phyloP scores from a whole-genome alignment of 2,888 invertebrate genomes.

The Polia nebulosa region DNA sequence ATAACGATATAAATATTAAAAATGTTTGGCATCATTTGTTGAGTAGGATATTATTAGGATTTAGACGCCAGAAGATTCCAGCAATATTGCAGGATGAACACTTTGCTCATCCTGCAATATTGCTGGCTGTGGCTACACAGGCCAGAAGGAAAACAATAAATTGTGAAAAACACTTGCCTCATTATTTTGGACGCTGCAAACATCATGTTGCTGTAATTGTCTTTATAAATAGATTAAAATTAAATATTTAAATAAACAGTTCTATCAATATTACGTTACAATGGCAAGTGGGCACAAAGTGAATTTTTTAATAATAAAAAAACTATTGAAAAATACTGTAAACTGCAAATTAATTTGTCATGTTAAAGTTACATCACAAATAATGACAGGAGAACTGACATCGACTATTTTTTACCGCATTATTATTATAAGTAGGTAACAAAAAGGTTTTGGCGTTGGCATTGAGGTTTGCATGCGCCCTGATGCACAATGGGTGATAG shows the following conservation, averaged over 20 bases:
- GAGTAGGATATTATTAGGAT: background rate
- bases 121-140: background rate
- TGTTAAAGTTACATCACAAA: constrained; percentile 27
- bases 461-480: background rate
- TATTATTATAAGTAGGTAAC: constrained; percentile 32
- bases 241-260: background rate
- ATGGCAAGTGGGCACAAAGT: constrained; percentile 1
- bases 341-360: constrained; percentile 37
- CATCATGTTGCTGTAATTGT: constrained; percentile 62
- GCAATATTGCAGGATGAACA: background rate
- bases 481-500: background rate
- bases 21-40: background rate
- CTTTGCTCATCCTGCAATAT: background rate
- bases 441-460: constrained; percentile 23
- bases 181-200: constrained; percentile 76
- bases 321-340: constrained; percentile 15
- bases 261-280: background rate
- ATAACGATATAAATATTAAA: background rate
- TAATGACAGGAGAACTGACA: constrained; percentile 9
- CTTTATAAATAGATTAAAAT: background rate
- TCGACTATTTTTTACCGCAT: background rate
- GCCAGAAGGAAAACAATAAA: background rate
- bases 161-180: constrained; percentile 68
- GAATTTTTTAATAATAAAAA: constrained; percentile 21
- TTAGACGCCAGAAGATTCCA: background rate